Evolutionary conservation across 2,113 vertebrate genomes (phyloP).

Genomic region (Mobula birostris): DNA sequence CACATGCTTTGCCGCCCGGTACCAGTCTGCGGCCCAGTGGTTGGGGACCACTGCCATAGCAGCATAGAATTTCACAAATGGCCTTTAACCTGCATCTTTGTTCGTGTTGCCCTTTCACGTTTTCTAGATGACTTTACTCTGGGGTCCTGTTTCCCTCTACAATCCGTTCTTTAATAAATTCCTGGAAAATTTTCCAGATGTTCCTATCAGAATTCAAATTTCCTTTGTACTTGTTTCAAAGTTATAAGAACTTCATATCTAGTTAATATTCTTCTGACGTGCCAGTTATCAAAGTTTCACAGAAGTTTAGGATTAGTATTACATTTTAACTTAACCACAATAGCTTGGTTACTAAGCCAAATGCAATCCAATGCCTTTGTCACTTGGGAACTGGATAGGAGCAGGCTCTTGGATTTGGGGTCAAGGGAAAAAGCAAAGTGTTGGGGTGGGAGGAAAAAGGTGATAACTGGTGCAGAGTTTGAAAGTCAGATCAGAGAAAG

Average conservation of each 20-base stretch:
- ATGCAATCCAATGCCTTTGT: background rate
- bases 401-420: no score
- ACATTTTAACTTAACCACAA: background rate
- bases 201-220: background rate
- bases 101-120: background rate
- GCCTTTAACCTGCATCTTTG: background rate
- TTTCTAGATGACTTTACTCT: background rate
- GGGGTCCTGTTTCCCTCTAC: background rate
- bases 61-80: background rate
- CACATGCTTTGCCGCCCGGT: no score
- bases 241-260: background rate
- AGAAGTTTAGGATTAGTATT: background rate
- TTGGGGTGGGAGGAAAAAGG: no score
- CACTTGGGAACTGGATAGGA: no score
- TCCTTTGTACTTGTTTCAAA: background rate
- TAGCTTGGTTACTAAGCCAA: background rate
- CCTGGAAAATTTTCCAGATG: background rate
- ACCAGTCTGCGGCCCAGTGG: no score
- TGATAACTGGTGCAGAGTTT: no score
- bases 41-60: background rate
- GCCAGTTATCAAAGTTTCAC: background rate
- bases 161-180: background rate
- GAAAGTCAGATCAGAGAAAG: no score
- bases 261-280: background rate
- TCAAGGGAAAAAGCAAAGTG: no score